Conservation (phyloP, 2,113 vertebrate genomes). For the Procavia capensis region DNA sequence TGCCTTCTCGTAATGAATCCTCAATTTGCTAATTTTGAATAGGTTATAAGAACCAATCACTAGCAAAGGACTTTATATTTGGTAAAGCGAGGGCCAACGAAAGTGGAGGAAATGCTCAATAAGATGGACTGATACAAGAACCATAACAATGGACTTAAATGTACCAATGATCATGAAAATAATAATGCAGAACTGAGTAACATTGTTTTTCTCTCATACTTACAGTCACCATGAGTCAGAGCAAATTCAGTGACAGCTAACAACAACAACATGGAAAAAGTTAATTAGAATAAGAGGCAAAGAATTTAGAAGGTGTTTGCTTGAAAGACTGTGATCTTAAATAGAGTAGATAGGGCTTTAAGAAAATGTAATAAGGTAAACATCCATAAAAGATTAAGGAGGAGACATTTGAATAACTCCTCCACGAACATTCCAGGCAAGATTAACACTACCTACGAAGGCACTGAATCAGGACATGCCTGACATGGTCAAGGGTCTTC, state of each 20-base stretch:
- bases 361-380: background rate
- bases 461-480: too few relatives aligned
- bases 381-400: too few relatives aligned
- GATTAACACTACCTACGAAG: background rate
- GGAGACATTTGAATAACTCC: background rate
- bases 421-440: background rate
- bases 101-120: background rate
- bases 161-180: background rate
- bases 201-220: background rate
- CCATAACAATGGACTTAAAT: background rate
- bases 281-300: background rate
- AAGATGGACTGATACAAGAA: background rate
- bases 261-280: background rate
- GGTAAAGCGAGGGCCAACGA: background rate
- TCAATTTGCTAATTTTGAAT: background rate
- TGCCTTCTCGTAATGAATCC: too few relatives aligned
- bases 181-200: background rate
- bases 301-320: background rate
- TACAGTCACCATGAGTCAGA: background rate
- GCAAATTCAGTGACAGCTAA: background rate
- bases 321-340: background rate
- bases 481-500: too few relatives aligned
- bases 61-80: background rate
- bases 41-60: background rate
- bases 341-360: background rate